phyloP scores from a whole-genome alignment of 2,797 vertebrate species.

The Cryptoblepharus egeriae region DNA sequence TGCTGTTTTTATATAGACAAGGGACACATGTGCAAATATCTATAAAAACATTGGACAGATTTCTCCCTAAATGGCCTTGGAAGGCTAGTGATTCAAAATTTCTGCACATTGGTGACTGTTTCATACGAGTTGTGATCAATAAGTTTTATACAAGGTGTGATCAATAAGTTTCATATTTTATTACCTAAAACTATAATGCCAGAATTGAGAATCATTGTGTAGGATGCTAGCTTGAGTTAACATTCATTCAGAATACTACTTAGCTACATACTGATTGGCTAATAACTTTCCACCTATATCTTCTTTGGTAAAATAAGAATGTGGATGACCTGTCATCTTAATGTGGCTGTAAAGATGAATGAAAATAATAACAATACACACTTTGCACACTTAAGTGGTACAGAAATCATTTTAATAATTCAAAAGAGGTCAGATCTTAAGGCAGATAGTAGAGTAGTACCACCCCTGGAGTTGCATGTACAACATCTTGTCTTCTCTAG shows the following conservation, averaged over 20 bases:
- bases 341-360: not conserved
- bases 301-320: not conserved
- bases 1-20: too few relatives aligned
- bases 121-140: too few relatives aligned
- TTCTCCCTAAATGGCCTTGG: not conserved
- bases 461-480: not conserved
- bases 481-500: not conserved
- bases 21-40: not conserved
- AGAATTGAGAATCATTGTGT: not conserved
- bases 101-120: not conserved
- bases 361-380: not conserved
- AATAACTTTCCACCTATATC: not conserved
- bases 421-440: not conserved
- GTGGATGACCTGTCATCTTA: not conserved
- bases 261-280: not conserved
- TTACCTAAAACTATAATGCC: not conserved
- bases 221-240: not conserved
- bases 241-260: not conserved
- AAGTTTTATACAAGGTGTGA: too few relatives aligned
- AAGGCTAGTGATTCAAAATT: not conserved
- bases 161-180: too few relatives aligned
- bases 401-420: not conserved
- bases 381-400: not conserved
- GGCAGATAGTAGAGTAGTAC: not conserved
- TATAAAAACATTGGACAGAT: not conserved